phyloP scores from a whole-genome alignment of 2,113 vertebrate genomes.

The Urocynchramus pylzowi region DNA sequence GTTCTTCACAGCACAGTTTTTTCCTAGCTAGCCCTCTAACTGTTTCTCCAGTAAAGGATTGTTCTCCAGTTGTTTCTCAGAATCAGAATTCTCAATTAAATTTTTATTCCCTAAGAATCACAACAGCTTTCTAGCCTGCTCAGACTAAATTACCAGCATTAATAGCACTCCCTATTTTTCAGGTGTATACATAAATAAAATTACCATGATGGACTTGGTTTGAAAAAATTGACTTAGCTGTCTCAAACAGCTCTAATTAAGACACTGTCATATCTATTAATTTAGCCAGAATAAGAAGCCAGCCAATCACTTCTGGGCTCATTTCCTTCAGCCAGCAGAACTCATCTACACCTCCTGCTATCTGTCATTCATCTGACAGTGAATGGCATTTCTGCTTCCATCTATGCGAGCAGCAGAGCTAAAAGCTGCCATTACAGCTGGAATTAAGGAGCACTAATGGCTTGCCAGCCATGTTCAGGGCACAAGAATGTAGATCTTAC shows the following conservation, averaged over 20 bases:
- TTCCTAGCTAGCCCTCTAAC: not conserved
- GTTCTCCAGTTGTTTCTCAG: not conserved
- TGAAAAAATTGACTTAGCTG: not conserved
- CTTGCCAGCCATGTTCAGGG: not conserved
- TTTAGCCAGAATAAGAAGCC: not conserved
- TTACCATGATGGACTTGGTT: not conserved
- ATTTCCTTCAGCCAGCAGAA: not conserved
- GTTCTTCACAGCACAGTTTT: not conserved
- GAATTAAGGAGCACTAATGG: not conserved
- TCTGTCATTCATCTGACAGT: not conserved
- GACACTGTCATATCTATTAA: not conserved
- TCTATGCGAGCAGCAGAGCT: fast-evolving
- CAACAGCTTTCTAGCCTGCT: not conserved
- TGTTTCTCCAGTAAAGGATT: not conserved
- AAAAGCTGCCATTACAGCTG: slow-evolving; percentile 8
- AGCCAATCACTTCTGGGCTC: not conserved
- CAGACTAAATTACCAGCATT: not conserved
- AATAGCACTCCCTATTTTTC: not conserved
- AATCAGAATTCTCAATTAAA: not conserved
- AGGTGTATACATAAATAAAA: not conserved
- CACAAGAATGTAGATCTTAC: not conserved
- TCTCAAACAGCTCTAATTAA: not conserved
- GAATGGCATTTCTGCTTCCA: not conserved
- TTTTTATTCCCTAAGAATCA: not conserved
- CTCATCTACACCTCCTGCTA: not conserved